phyloP scores from a whole-genome alignment of 2,797 vertebrate genomes.

The Triplophysa yarkandensis region DNA sequence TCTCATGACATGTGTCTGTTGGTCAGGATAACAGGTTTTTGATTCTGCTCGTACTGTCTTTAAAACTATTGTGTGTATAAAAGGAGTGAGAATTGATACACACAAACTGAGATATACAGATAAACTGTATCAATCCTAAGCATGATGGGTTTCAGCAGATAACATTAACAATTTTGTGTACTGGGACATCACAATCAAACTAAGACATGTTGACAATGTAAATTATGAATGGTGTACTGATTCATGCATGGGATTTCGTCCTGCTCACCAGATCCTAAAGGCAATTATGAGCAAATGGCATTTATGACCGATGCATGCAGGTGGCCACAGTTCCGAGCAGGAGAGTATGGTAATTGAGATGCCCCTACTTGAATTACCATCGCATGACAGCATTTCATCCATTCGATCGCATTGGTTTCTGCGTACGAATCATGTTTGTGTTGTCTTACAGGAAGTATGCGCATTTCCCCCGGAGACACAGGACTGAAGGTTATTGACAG shows the following conservation, averaged over 20 bases:
- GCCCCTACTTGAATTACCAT: neutral
- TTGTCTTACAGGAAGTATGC: slow-evolving; percentile 67
- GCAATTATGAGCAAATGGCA: slow-evolving; percentile 64
- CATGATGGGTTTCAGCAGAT: neutral
- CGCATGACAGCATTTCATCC: slow-evolving; percentile 5
- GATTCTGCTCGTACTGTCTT: neutral
- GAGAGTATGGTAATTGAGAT: slow-evolving; percentile 65
- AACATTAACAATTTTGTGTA: neutral
- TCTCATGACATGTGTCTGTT: neutral
- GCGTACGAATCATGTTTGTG: neutral
- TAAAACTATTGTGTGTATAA: neutral
- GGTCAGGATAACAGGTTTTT: neutral
- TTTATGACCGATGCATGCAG: slow-evolving; percentile 59
- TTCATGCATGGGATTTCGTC: slow-evolving; percentile 3
- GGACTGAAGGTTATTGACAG: slow-evolving; percentile 60
- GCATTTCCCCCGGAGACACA: slow-evolving; percentile 63
- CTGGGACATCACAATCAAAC: neutral
- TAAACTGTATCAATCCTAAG: neutral
- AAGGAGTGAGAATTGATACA: neutral
- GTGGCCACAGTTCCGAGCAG: slow-evolving; percentile 58
- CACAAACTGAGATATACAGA: neutral
- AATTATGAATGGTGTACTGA: slow-evolving; percentile 15
- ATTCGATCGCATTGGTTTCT: neutral
- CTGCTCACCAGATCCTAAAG: slow-evolving; percentile 62
- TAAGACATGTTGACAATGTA: neutral